Conservation (phyloP, 1,140 invertebrate genomes). For the Macrotrachela quadricornifera region DNA sequence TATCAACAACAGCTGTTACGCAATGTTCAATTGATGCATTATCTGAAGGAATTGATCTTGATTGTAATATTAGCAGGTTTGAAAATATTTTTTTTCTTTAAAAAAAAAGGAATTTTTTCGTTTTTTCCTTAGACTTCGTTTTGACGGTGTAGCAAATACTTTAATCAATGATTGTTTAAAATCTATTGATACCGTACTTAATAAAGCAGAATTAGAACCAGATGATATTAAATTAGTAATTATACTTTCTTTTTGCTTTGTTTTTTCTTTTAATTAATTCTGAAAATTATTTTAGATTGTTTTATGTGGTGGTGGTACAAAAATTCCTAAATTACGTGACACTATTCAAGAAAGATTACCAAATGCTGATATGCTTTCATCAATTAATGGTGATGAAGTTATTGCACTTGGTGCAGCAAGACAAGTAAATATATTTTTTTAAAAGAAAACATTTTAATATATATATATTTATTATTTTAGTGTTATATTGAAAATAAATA, state of each 20-base stretch:
- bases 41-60: constrained; percentile 7
- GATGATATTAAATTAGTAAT: not conserved
- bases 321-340: not conserved
- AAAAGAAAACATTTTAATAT: no score
- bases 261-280: no score
- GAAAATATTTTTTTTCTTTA: no score
- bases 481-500: no score
- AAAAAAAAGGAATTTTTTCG: no score
- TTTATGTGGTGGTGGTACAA: constrained; percentile 1
- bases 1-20: constrained; percentile 5
- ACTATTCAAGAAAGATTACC: not conserved
- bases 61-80: not conserved
- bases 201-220: not conserved
- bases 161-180: not conserved
- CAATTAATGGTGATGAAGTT: constrained; percentile 1
- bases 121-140: not conserved
- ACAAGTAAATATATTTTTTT: not conserved
- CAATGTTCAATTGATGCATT: constrained; percentile 8
- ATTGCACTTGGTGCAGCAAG: constrained; percentile 4
- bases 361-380: not conserved
- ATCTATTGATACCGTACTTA: constrained; percentile 1
- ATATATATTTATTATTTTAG: no score
- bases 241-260: no score
- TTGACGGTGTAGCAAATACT: constrained; percentile 5
- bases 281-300: not conserved